These are phyloP conservation scores for Cephonodes hylas DNA, from an alignment of 2,888 invertebrate species.

Conservation along the genomic window DNA sequence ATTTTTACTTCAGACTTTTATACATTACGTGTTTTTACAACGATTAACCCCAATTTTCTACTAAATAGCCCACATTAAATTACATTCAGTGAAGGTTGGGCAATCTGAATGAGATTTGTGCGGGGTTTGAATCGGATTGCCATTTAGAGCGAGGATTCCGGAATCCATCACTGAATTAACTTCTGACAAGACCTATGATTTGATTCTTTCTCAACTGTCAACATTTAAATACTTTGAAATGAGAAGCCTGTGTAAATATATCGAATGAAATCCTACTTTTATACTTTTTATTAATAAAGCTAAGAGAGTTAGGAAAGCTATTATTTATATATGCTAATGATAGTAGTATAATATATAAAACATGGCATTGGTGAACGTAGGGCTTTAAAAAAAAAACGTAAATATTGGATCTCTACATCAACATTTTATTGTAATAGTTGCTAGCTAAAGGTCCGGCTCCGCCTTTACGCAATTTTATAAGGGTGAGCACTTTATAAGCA, in stretches of 20 bases:
- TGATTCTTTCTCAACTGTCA: background rate
- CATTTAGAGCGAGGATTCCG: conserved; percentile 46
- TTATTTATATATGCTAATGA: too few relatives aligned
- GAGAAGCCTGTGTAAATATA: background rate
- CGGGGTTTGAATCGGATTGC: conserved; percentile 46
- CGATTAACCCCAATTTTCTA: background rate
- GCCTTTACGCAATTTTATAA: too few relatives aligned
- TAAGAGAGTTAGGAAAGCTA: too few relatives aligned
- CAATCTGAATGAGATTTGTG: conserved; percentile 49
- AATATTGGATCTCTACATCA: too few relatives aligned
- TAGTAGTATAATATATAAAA: too few relatives aligned
- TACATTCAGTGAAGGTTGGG: conserved; percentile 22
- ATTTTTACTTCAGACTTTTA: background rate
- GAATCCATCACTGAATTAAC: conserved; percentile 40
- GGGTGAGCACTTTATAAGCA: too few relatives aligned
- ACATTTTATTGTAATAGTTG: too few relatives aligned
- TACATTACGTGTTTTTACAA: background rate
- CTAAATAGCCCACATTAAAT: conserved; percentile 1
- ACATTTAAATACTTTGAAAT: background rate
- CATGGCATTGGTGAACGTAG: too few relatives aligned
- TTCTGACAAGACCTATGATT: conserved; percentile 3
- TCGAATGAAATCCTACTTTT: background rate
- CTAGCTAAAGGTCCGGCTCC: too few relatives aligned
- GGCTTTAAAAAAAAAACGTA: too few relatives aligned
- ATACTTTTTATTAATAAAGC: too few relatives aligned